These are phyloP conservation scores for Drosophila triauraria DNA, from an alignment of 1,140 invertebrate species.

Conservation along the genomic window DNA sequence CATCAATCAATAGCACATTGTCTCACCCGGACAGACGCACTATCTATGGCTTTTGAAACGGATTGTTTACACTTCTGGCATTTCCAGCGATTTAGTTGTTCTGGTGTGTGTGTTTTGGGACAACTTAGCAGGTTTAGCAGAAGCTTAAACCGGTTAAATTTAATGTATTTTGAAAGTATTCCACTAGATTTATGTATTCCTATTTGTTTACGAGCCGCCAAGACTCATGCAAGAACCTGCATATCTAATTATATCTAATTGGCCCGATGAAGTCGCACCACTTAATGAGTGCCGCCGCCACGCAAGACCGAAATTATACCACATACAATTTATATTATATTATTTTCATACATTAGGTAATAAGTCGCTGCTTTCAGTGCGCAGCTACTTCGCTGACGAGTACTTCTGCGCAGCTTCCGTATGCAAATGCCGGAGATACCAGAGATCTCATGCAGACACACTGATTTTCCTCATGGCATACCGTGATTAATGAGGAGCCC, in stretches of 20 bases:
- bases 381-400: conserved; percentile 6
- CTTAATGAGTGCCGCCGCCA: conserved; percentile 30
- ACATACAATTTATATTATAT: conserved; percentile 2
- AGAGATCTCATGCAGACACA: conserved; percentile 24
- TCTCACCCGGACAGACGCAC: conserved; percentile 45
- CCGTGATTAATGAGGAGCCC: conserved; percentile 72
- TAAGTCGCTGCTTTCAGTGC: conserved; percentile 21
- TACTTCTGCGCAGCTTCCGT: conserved; percentile 66
- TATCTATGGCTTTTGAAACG: conserved; percentile 52
- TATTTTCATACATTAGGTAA: conserved; percentile 1
- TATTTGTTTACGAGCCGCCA: conserved; percentile 53
- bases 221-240: conserved; percentile 53
- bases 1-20: conserved; percentile 71
- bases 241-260: conserved; percentile 51
- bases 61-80: conserved; percentile 64
- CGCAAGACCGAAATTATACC: conserved; percentile 37
- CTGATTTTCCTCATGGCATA: conserved; percentile 46
- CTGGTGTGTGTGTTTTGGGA: conserved; percentile 38
- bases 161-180: conserved; percentile 75
- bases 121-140: conserved; percentile 46
- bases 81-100: conserved; percentile 20
- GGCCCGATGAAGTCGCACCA: conserved; percentile 27
- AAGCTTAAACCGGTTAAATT: conserved; percentile 67
- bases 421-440: conserved; percentile 64
- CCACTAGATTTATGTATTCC: conserved; percentile 63